Percentiles rank a stretch among this genome's conserved stretches.
These are phyloP conservation scores for Darevskia nairensis DNA, from an alignment of 2,797 vertebrate species.

Conservation along the genomic window DNA sequence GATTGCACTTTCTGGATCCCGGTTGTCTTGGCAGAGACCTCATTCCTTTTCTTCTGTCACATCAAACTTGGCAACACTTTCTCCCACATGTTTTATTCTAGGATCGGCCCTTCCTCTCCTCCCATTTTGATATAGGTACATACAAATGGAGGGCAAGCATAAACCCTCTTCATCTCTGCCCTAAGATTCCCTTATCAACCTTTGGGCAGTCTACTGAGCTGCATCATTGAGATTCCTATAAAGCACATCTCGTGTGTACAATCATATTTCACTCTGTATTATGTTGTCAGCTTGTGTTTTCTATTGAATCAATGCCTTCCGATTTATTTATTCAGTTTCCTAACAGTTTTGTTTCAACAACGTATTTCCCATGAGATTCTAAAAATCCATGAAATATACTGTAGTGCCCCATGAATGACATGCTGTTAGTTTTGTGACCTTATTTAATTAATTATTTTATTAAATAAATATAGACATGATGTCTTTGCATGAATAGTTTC, in stretches of 20 bases:
- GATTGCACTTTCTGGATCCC: not conserved
- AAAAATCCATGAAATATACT: constrained; percentile 51
- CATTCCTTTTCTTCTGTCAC: not conserved
- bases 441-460: not conserved
- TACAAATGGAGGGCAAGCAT: not conserved
- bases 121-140: no score
- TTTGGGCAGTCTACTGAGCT: no score
- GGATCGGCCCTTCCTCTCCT: not conserved
- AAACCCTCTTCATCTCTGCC: not conserved
- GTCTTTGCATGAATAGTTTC: constrained; percentile 55
- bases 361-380: not conserved
- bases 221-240: no score
- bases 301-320: not conserved
- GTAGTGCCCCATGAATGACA: constrained; percentile 26
- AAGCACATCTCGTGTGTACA: not conserved
- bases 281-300: constrained; percentile 23
- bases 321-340: not conserved
- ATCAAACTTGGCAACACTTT: not conserved
- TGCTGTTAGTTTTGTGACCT: not conserved
- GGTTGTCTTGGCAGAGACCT: not conserved
- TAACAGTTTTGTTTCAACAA: not conserved
- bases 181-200: not conserved
- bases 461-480: not conserved
- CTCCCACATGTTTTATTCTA: not conserved
- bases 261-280: constrained; percentile 18